A percentile compares a stretch with the other conserved stretches of the same genome.
Evolutionary conservation across 2,888 invertebrate genomes (phyloP).

Genomic region (Emmelina monodactyla): DNA sequence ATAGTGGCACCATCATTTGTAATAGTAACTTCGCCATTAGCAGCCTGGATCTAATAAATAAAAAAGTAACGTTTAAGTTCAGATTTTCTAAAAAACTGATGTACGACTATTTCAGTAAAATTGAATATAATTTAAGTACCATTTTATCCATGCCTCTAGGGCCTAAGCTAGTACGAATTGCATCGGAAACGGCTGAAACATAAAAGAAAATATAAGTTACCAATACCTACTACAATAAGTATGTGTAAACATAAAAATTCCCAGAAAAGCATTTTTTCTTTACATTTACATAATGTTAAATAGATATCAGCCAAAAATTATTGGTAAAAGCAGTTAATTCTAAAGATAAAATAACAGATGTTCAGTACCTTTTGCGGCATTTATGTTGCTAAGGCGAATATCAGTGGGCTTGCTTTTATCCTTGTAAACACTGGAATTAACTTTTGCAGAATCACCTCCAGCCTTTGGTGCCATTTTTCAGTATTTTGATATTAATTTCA

Average conservation of each 20-base stretch:
- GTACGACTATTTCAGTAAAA: background rate
- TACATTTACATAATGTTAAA: conserved; percentile 7
- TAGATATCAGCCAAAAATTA: conserved; percentile 5
- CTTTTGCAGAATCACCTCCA: conserved; percentile 52
- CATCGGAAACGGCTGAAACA: conserved; percentile 94
- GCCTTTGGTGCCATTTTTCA: conserved; percentile 57
- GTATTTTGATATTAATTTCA: background rate
- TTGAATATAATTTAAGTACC: conserved; percentile 60
- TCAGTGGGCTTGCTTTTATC: conserved; percentile 94
- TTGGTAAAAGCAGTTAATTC: conserved; percentile 4
- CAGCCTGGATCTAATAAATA: conserved; percentile 83
- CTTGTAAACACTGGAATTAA: conserved; percentile 73
- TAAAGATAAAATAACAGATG: conserved; percentile 21
- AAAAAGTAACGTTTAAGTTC: background rate
- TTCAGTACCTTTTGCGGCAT: conserved; percentile 92
- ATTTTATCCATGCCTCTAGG: conserved; percentile 99
- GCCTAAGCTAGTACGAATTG: conserved; percentile 97
- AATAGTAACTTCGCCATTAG: conserved; percentile 98
- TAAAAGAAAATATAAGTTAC: conserved; percentile 16
- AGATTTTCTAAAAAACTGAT: too few species aligned
- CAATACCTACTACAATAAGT: too few species aligned
- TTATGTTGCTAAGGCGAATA: conserved; percentile 94
- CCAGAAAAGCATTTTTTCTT: background rate
- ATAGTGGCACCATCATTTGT: conserved; percentile 99
- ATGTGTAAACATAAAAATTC: too few species aligned